Percentiles rank a stretch among this genome's conserved stretches.
Conservation (phyloP, 2,888 invertebrate genomes). For the Papilio demoleus region DNA sequence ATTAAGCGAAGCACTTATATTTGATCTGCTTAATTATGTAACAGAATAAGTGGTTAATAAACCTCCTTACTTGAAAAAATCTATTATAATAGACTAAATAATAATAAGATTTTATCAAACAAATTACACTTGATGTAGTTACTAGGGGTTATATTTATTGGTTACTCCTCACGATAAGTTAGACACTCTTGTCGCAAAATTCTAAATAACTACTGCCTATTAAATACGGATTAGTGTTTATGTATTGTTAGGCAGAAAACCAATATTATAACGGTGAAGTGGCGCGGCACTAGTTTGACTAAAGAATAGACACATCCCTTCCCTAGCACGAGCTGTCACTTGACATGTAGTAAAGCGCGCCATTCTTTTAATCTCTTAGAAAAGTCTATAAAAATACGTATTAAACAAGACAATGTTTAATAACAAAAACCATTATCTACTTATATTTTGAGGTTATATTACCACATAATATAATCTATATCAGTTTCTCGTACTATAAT, state of each 20-base stretch:
- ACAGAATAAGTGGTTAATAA: not conserved
- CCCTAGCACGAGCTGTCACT: no score
- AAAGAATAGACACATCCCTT: not conserved
- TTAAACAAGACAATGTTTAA: no score
- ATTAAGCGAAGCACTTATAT: not conserved
- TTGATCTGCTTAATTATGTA: not conserved
- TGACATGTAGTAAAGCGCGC: no score
- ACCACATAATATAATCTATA: not conserved
- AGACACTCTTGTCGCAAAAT: not conserved
- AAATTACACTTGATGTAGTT: not conserved
- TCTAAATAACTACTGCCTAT: not conserved
- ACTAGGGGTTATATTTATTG: not conserved
- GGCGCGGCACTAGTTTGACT: no score
- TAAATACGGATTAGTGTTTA: no score
- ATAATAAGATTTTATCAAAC: not conserved
- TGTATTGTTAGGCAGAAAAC: no score
- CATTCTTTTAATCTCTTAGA: no score
- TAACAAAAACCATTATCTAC: no score
- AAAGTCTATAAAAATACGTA: no score
- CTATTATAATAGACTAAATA: not conserved
- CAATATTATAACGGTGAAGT: no score
- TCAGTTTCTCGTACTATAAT: slow-evolving; percentile 6
- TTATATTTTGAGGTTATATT: not conserved
- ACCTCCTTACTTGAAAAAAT: not conserved
- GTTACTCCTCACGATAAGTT: not conserved